These are phyloP conservation scores for Lota lota DNA, from an alignment of 2,113 vertebrate species.

Conservation along the genomic window DNA sequence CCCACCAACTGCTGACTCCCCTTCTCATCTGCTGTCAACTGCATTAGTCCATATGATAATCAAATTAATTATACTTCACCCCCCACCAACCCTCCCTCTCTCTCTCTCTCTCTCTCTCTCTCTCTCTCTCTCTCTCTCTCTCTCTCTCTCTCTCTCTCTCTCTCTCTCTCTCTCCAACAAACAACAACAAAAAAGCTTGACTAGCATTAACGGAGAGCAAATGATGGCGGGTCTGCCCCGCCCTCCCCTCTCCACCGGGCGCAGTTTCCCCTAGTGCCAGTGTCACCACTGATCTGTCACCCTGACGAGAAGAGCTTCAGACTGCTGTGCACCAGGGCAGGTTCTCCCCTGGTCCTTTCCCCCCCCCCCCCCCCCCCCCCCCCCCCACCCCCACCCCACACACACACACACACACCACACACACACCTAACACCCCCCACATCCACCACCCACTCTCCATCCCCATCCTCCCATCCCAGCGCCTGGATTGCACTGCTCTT, in stretches of 20 bases:
- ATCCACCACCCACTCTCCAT: not conserved
- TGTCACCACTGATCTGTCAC: slow-evolving; percentile 78
- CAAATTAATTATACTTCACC: slow-evolving; percentile 78
- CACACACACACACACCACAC: too few species aligned
- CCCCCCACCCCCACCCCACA: not conserved
- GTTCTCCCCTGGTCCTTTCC: slow-evolving; percentile 67
- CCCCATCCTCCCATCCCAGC: slow-evolving; percentile 26
- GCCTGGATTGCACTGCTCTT: slow-evolving; percentile 63
- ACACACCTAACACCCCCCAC: not conserved
- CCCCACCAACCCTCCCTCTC: slow-evolving; percentile 10
- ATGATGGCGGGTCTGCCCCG: slow-evolving; percentile 66
- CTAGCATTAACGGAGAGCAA: slow-evolving; percentile 37
- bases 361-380: not conserved
- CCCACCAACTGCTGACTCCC: slow-evolving; percentile 15
- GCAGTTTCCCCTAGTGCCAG: slow-evolving; percentile 71
- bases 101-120: not conserved
- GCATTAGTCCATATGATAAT: slow-evolving; percentile 78
- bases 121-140: not conserved
- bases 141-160: not conserved
- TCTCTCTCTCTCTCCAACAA: slow-evolving; percentile 16
- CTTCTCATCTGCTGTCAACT: slow-evolving; percentile 73
- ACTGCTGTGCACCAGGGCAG: slow-evolving; percentile 71
- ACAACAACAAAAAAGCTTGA: slow-evolving; percentile 5
- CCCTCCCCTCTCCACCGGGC: slow-evolving; percentile 59
- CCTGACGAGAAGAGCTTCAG: slow-evolving; percentile 75